These are phyloP conservation scores for Actinernus sp. DNA, from an alignment of 92 coral and sea anemone species.

Conservation along the genomic window DNA sequence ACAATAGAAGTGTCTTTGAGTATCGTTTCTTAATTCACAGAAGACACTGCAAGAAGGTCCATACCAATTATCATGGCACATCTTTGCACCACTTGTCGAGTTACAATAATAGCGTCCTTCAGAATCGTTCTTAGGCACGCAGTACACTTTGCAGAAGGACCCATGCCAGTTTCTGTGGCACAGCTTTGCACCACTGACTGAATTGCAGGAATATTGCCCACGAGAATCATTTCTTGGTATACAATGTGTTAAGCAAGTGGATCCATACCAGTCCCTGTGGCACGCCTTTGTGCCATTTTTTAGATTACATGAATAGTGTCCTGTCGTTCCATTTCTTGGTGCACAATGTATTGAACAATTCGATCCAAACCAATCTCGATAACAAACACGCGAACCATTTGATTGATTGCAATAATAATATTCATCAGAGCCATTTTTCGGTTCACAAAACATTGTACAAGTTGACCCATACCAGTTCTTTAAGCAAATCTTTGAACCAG, in stretches of 20 bases:
- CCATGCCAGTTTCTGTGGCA: conserved; percentile 73
- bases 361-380: conserved; percentile 60
- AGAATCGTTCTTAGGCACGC: conserved; percentile 35
- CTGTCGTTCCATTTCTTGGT: conserved; percentile 15
- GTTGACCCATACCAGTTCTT: conserved; percentile 22
- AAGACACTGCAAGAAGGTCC: conserved; percentile 28
- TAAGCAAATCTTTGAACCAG: conserved; percentile 49
- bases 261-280: conserved; percentile 66
- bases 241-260: conserved; percentile 34
- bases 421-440: conserved; percentile 45
- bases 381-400: conserved; percentile 58
- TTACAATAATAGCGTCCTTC: conserved; percentile 37
- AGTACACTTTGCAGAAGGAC: conserved; percentile 16
- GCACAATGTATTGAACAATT: conserved; percentile 61
- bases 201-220: conserved; percentile 72
- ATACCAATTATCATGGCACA: conserved; percentile 49
- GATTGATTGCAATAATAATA: conserved; percentile 31
- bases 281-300: conserved; percentile 51
- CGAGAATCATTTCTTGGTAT: conserved; percentile 29
- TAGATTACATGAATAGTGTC: conserved; percentile 39
- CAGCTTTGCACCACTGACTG: conserved; percentile 47
- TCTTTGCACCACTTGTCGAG: conserved; percentile 15
- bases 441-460: conserved; percentile 54
- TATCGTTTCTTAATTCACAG: conserved; percentile 6
- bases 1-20: not conserved